Conservation (phyloP, 2,888 invertebrate species). For the Sympetrum striolatum region DNA sequence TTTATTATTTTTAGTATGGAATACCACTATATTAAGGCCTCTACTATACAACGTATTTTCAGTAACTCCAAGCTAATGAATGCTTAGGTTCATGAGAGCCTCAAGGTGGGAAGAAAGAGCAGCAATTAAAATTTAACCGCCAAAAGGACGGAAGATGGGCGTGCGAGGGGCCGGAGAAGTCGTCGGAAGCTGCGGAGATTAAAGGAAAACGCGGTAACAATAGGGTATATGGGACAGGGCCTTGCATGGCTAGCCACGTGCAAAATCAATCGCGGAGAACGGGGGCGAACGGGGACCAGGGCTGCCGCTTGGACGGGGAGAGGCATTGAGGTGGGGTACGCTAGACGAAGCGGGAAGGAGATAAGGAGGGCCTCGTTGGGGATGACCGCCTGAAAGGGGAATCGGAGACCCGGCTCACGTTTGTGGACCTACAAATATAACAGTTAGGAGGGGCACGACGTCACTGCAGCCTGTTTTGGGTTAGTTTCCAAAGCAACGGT, state of each 20-base stretch:
- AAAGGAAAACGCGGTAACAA: not conserved
- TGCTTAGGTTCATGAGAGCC: too few species aligned
- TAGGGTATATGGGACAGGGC: not conserved
- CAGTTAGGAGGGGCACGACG: not conserved
- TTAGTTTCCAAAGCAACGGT: not conserved
- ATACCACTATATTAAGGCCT: too few species aligned
- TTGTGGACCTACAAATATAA: not conserved
- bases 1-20: too few species aligned
- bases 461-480: not conserved
- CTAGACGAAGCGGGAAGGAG: not conserved
- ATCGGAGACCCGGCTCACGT: not conserved
- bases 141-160: not conserved
- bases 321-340: too few species aligned
- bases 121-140: not conserved
- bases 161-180: not conserved
- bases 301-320: not conserved
- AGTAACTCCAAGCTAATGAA: too few species aligned
- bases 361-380: not conserved
- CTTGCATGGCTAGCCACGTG: slow-evolving; percentile 33
- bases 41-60: too few species aligned
- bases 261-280: not conserved
- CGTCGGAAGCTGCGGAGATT: not conserved
- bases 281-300: not conserved
- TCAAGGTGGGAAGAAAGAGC: not conserved
- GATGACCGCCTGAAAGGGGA: not conserved